Evolutionary conservation across 2,113 vertebrate genomes (phyloP), one percentile per base, ranked within the genome.

Genomic region (Nematolebias whitei): DNA sequence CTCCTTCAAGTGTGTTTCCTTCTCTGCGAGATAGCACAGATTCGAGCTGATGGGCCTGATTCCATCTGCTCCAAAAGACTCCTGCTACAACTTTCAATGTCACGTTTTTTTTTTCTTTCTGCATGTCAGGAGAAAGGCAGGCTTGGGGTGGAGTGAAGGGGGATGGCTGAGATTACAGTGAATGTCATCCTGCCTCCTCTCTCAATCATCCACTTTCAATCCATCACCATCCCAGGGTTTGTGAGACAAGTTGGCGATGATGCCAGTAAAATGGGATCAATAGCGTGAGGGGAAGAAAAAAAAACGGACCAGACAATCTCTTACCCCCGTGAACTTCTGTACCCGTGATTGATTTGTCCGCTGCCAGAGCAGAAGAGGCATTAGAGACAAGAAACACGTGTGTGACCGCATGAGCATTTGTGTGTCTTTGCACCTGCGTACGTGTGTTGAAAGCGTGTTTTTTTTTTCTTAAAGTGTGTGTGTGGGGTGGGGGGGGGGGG

Each of bases 181-280:
- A 91, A 91, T 90, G 88, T 89, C 88, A 91, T 87, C 87, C 87
- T 73, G 72, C 78, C 87, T 86, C 85, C 86, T 86, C 87, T 87
- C 85, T 90, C 90, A 91, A 90, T 91, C 90, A 89, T 90, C 85
- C 84, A 74, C 86, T 90, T 89, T 85, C 88, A 90, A 91, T 90
- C 87, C 83, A 88, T 88, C 71, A 82, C 74, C 60, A 54, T 86
- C 80, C 71, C 63, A 26, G 75, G 75, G 80, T 82, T 84, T 86
- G 83, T 35, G 82, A 88, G 90, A 90, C 88, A 90, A 80, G 80
- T 86, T 75, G 86, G 87, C 85, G 80, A 88, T 88, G 87, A 91
- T 91, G 88, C 87, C 84, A 85, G 87, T 91, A 90, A 91, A 91
- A 91, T 85, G 84, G 87, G 86, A 91, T 91, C 90, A 91, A 91